phyloP scores from a whole-genome alignment of 1,140 invertebrate genomes.

The Euura lappo region DNA sequence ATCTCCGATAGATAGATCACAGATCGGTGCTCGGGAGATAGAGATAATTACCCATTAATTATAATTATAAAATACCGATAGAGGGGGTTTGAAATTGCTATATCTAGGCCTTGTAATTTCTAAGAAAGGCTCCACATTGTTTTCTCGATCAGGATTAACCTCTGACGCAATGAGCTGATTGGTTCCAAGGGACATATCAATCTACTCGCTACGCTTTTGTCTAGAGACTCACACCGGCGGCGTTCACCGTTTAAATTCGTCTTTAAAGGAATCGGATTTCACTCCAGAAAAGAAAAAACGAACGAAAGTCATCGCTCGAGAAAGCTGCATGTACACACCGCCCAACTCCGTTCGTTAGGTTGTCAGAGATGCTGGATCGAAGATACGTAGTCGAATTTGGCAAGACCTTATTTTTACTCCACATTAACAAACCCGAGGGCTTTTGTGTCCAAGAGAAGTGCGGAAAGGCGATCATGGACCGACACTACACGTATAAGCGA shows the following conservation, averaged over 20 bases:
- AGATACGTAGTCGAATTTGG: background rate
- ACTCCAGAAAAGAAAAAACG: background rate
- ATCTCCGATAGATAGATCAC: background rate
- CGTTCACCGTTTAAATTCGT: background rate
- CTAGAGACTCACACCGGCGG: background rate
- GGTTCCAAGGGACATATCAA: background rate
- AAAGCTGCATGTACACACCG: background rate
- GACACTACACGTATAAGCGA: background rate
- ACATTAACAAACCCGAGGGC: too few species aligned
- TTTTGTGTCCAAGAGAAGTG: background rate
- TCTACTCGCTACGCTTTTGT: background rate
- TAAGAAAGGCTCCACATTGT: constrained; percentile 1
- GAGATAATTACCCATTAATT: constrained; percentile 7
- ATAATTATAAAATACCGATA: background rate
- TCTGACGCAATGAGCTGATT: background rate
- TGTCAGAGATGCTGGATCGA: background rate
- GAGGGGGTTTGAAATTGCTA: constrained; percentile 1
- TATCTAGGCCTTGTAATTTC: background rate
- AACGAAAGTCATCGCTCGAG: background rate
- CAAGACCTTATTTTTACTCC: background rate
- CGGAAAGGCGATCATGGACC: background rate
- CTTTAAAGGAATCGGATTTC: background rate
- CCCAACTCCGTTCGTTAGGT: too few species aligned
- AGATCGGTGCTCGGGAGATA: background rate
- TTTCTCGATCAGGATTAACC: background rate